These are phyloP conservation scores for Pollenia griseotomentosa DNA, from an alignment of 2,888 invertebrate genomes.

Conservation along the genomic window DNA sequence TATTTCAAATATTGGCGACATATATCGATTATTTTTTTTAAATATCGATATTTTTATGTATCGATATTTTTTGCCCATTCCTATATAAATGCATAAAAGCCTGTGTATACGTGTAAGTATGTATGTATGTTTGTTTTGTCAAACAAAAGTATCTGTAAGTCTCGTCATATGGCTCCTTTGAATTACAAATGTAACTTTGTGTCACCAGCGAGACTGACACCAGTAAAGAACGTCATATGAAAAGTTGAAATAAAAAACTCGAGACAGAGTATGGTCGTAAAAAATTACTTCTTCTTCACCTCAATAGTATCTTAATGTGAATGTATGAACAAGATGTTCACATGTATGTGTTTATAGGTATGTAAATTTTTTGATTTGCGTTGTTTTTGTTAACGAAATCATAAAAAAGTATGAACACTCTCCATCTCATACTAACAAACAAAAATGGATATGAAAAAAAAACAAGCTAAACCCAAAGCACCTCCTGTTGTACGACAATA, in stretches of 20 bases:
- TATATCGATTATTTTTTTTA: too few species aligned
- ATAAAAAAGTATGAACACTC: not conserved
- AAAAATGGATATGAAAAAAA: conserved; percentile 27
- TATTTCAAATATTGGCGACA: too few species aligned
- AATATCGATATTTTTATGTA: too few species aligned
- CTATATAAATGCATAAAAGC: too few species aligned
- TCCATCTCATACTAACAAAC: not conserved
- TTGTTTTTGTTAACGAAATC: conserved; percentile 47
- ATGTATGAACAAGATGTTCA: not conserved
- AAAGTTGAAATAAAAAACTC: not conserved
- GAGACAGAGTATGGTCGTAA: conserved; percentile 24
- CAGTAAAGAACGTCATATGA: conserved; percentile 44
- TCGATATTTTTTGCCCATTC: too few species aligned
- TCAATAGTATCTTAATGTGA: conserved; percentile 2
- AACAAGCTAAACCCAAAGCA: conserved; percentile 38
- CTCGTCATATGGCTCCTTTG: not conserved
- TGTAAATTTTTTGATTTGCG: conserved; percentile 56
- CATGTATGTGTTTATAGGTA: not conserved
- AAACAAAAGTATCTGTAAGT: not conserved
- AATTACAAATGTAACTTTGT: conserved; percentile 50
- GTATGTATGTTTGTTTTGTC: not conserved
- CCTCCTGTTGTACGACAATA: conserved; percentile 35
- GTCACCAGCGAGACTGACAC: conserved; percentile 49
- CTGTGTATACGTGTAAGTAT: not conserved
- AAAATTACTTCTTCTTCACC: conserved; percentile 13